Conservation (phyloP, 2,113 vertebrate genomes). For the Atherinomorus stipes region DNA sequence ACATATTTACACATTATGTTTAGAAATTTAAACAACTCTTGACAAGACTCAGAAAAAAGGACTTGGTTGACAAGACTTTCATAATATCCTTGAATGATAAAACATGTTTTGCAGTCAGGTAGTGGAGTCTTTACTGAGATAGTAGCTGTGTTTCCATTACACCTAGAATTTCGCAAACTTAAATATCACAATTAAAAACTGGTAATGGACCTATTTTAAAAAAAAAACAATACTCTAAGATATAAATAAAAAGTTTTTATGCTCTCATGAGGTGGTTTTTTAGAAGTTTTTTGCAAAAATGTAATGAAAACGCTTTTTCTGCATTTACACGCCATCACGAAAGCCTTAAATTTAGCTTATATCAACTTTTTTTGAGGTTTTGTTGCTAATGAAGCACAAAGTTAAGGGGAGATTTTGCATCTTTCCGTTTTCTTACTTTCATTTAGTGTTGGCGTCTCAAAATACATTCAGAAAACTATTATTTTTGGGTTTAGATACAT, state of each 20-base stretch:
- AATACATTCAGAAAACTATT: background rate
- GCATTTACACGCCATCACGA: too few species aligned
- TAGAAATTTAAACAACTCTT: constrained; percentile 9
- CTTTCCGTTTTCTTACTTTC: background rate
- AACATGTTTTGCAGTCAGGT: constrained; percentile 11
- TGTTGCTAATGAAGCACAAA: background rate
- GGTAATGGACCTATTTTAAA: too few species aligned
- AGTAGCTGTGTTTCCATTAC: too few species aligned
- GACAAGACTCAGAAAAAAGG: background rate
- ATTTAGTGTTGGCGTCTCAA: background rate
- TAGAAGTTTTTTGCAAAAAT: too few species aligned
- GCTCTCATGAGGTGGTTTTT: too few species aligned
- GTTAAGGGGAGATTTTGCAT: background rate
- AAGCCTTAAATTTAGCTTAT: background rate
- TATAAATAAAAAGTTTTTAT: too few species aligned
- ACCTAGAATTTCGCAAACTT: too few species aligned
- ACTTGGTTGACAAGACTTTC: constrained; percentile 1
- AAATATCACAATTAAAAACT: too few species aligned
- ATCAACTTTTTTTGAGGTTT: background rate
- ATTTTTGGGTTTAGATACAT: background rate
- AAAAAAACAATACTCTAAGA: too few species aligned
- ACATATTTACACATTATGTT: constrained; percentile 2
- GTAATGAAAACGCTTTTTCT: too few species aligned
- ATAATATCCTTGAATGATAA: background rate
- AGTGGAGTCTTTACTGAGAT: constrained; percentile 3